These are phyloP conservation scores for Lasioglossum malachurum DNA, from an alignment of 2,888 invertebrate genomes.

Conservation along the genomic window DNA sequence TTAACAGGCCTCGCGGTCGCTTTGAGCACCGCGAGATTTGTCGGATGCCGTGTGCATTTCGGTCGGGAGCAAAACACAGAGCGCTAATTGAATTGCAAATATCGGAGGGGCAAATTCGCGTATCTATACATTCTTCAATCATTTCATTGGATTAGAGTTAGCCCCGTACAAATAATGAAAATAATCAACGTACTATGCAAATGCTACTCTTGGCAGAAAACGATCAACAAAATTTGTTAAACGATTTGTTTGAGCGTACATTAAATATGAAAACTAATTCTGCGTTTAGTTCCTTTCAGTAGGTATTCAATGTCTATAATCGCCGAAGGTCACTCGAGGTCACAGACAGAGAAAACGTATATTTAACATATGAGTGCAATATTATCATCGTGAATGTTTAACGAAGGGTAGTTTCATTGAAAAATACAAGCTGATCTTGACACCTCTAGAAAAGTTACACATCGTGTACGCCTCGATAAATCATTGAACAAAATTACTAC, in stretches of 20 bases:
- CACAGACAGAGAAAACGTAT: too few species aligned
- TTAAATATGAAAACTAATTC: neutral
- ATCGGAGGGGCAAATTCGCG: slow-evolving; percentile 1
- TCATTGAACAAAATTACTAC: too few species aligned
- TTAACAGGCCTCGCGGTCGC: slow-evolving; percentile 46
- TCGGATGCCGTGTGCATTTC: slow-evolving; percentile 41
- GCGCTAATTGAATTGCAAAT: slow-evolving; percentile 54
- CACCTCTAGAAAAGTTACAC: too few species aligned
- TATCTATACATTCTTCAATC: neutral
- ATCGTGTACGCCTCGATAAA: too few species aligned
- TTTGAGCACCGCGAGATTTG: slow-evolving; percentile 52
- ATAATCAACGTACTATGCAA: neutral
- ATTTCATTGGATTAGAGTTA: neutral
- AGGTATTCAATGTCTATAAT: neutral
- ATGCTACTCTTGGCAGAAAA: neutral
- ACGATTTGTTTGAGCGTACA: neutral
- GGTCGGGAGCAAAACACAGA: slow-evolving; percentile 23
- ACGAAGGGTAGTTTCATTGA: too few species aligned
- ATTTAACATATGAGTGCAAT: too few species aligned
- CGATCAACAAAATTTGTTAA: neutral
- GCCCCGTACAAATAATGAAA: neutral
- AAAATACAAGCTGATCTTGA: too few species aligned
- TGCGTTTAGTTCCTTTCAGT: neutral
- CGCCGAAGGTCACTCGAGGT: neutral
- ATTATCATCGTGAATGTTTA: too few species aligned